Evolutionary conservation across 2,113 vertebrate genomes (phyloP), one percentile per base, ranked within the genome.

Genomic region (Trichechus manatus): DNA sequence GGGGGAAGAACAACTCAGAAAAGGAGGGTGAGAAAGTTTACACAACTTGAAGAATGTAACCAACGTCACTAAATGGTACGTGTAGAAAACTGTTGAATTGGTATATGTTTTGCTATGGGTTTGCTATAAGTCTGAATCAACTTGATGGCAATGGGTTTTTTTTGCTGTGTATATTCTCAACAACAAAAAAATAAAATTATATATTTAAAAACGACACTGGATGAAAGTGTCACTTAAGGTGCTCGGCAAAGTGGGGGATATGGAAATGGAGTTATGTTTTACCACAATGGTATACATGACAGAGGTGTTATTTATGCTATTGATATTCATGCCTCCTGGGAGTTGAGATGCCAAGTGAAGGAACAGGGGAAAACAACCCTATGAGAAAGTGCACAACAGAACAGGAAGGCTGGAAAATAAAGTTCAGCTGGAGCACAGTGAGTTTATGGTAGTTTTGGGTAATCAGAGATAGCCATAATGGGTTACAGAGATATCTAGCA

Each of bases 231-330:
- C 59, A 94, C 27, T 91, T 39, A 93, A 83, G 85, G 66, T 75
- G 23, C 20, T 72, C 31, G 85, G 33, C 59, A 94, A 44, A 82
- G 14, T 87, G 23, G 39, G 50, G 39, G 74, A 50, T 74, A 86
- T 63, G 75, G 39, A 91, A 75, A 95, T 64, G 64, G 3, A 59
- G 84, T 88, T 23, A 66, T 87, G 9, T 94, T 72, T 80, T 82
- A 92, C 42, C 36, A 53, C 31, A 95, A 44, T n/a, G 50, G 44
- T 77, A 33, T 39, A 74, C 9, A 33, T 10, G 23, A 90, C 31
- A 79, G 33, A 68, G 56, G 31, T 44, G 68, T 31, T 96, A 66
- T 64, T 93, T 82, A 66, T 29, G 22, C 13, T 84, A 36, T 1
- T 88, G 15, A 29, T 64, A 91, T 59, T 20, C 0, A 87, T 44